Conservation (phyloP, 1,140 invertebrate genomes). For the Glomeris maerens region DNA sequence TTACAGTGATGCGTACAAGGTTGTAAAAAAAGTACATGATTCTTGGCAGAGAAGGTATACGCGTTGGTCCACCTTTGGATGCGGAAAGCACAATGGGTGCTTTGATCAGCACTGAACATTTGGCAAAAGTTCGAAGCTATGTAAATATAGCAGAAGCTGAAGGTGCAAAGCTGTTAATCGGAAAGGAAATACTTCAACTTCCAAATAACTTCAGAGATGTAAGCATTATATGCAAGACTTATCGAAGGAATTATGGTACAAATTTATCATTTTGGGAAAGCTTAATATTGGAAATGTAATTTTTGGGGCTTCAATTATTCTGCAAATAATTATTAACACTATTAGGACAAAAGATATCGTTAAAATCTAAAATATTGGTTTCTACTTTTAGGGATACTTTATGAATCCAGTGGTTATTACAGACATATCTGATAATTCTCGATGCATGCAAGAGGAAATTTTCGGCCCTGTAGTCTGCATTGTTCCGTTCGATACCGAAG, state of each 20-base stretch:
- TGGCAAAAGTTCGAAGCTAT: slow-evolving; percentile 37
- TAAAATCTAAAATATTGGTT: slow-evolving; percentile 8
- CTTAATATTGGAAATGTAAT: slow-evolving; percentile 6
- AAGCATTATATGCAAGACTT: no score
- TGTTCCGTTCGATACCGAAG: slow-evolving; percentile 36
- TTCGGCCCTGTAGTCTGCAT: slow-evolving; percentile 45
- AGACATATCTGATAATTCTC: slow-evolving; percentile 30
- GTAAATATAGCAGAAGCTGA: slow-evolving; percentile 27
- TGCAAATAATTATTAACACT: no score
- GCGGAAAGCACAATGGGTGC: slow-evolving; percentile 34
- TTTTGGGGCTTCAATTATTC: no score
- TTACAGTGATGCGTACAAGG: slow-evolving; percentile 8
- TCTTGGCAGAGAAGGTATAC: no score
- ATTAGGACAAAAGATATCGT: slow-evolving; percentile 10
- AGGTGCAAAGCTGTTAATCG: slow-evolving; percentile 24
- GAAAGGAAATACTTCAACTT: slow-evolving; percentile 23
- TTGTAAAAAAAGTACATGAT: slow-evolving; percentile 36
- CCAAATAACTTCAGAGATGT: slow-evolving; percentile 26
- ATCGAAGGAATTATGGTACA: slow-evolving; percentile 6
- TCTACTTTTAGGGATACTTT: slow-evolving; percentile 36
- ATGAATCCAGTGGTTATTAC: slow-evolving; percentile 39
- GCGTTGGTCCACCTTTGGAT: slow-evolving; percentile 37
- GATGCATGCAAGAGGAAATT: slow-evolving; percentile 44
- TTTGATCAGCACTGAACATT: slow-evolving; percentile 37
- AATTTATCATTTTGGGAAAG: slow-evolving; percentile 1